phyloP scores from a whole-genome alignment of 2,888 invertebrate species.

The Hartigia nigra region DNA sequence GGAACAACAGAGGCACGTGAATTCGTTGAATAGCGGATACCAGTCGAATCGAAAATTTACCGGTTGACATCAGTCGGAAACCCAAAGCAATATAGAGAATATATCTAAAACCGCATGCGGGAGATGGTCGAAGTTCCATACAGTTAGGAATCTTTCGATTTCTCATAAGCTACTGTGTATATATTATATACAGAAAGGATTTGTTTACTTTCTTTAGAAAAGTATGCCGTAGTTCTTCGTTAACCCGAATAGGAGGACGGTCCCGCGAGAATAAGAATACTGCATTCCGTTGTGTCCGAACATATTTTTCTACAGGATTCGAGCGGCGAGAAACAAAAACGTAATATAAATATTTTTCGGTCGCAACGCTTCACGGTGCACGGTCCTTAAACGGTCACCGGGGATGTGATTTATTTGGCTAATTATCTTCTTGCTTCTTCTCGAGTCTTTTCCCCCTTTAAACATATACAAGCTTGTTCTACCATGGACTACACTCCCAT shows the following conservation, averaged over 20 bases:
- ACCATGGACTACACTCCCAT: not conserved
- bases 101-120: not conserved
- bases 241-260: not conserved
- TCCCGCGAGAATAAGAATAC: not conserved
- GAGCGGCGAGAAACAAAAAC: conserved; percentile 15
- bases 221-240: not conserved
- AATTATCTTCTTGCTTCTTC: conserved; percentile 17
- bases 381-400: conserved; percentile 13
- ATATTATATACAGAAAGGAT: not conserved
- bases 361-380: conserved; percentile 7
- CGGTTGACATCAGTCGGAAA: not conserved
- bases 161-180: not conserved
- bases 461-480: not conserved
- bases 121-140: not conserved
- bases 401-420: conserved; percentile 20
- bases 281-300: not conserved
- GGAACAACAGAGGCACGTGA: not conserved
- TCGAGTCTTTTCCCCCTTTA: not conserved
- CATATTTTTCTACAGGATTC: not conserved
- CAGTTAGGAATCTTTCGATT: not conserved
- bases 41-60: not conserved
- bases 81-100: not conserved
- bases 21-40: not conserved
- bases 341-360: conserved; percentile 21
- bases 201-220: not conserved